phyloP scores from a whole-genome alignment of 2,797 vertebrate genomes.

The Poliocrania exsul region DNA sequence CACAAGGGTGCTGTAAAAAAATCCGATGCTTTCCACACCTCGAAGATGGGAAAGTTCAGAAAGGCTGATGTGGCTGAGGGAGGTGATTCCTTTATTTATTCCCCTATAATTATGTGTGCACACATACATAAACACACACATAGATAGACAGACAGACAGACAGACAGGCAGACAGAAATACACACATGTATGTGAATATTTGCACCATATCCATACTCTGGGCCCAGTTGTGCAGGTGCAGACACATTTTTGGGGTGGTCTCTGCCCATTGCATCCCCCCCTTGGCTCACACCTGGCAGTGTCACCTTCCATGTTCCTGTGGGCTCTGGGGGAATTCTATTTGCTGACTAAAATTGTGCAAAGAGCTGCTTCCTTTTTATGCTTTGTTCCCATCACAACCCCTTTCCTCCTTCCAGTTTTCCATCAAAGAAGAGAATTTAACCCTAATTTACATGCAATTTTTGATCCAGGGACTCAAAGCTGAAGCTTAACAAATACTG shows the following conservation, averaged over 20 bases:
- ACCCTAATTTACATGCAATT: background rate
- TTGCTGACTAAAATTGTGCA: background rate
- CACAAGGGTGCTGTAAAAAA: conserved; percentile 49
- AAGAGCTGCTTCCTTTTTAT: background rate
- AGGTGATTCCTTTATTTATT: background rate
- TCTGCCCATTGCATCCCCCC: background rate
- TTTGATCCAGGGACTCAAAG: background rate
- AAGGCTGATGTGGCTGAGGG: background rate
- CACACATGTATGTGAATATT: background rate
- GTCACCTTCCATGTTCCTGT: background rate
- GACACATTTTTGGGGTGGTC: background rate
- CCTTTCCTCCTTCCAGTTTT: background rate
- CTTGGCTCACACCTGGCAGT: background rate
- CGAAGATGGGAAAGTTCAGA: background rate
- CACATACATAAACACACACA: background rate
- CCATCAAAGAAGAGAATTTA: background rate
- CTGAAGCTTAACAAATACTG: background rate
- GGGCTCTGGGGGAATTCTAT: background rate
- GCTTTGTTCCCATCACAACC: background rate
- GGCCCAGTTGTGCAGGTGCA: background rate
- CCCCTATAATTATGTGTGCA: background rate
- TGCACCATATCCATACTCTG: background rate
- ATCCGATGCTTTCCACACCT: conserved; percentile 29
- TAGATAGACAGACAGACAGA: too few species aligned
- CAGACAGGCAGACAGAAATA: too few species aligned